Percentiles rank a stretch among this genome's conserved stretches.
phyloP scores from a whole-genome alignment of 1,140 invertebrate species.

The Asobara japonica region DNA sequence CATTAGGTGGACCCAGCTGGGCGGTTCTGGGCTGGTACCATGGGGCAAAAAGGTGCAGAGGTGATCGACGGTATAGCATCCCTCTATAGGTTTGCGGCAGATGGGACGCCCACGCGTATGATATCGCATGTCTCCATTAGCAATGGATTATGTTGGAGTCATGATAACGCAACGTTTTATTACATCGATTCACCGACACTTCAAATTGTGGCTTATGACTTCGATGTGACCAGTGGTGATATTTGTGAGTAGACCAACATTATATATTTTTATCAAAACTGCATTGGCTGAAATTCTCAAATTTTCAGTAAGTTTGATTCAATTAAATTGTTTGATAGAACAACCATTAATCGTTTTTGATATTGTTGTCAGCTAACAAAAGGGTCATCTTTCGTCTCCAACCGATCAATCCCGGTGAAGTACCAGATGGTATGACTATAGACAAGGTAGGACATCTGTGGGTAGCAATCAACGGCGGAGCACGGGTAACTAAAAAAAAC shows the following conservation, averaged over 20 bases:
- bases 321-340: too few species aligned
- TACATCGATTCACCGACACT: constrained; percentile 79
- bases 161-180: constrained; percentile 76
- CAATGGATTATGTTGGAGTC: constrained; percentile 85
- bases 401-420: constrained; percentile 60
- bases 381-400: constrained; percentile 61
- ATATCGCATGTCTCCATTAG: constrained; percentile 73
- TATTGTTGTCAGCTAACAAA: constrained; percentile 58
- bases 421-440: constrained; percentile 79
- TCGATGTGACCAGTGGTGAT: constrained; percentile 58
- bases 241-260: constrained; percentile 47
- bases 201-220: constrained; percentile 75
- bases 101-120: constrained; percentile 54
- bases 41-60: constrained; percentile 71
- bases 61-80: constrained; percentile 61
- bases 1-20: constrained; percentile 83
- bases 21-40: constrained; percentile 82
- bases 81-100: constrained; percentile 67
- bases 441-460: constrained; percentile 74
- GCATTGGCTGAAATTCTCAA: too few species aligned
- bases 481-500: too few species aligned
- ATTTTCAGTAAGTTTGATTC: too few species aligned
- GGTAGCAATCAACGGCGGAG: constrained; percentile 70
- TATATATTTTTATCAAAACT: too few species aligned
- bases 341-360: constrained; percentile 44